These are phyloP conservation scores for Chironex yamaguchii DNA, from an alignment of 30 jellyfish, hydroid and myxozoan genomes.

Conservation along the genomic window DNA sequence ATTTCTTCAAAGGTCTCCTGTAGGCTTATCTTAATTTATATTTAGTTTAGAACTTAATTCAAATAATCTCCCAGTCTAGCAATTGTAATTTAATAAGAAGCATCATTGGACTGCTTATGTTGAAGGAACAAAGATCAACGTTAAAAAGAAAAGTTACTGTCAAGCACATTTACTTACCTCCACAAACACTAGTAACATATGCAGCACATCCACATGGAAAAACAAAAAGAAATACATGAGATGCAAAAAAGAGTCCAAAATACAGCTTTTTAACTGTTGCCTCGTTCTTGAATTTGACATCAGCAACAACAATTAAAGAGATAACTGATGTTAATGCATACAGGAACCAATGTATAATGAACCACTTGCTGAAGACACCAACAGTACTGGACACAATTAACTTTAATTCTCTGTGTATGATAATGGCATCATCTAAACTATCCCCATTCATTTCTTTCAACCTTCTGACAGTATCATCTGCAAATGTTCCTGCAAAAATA, in stretches of 20 bases:
- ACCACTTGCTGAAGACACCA: conserved; percentile 71
- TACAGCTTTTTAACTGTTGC: conserved; percentile 47
- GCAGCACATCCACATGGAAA: conserved; percentile 89
- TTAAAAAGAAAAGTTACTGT: no score
- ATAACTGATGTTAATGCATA: conserved; percentile 74
- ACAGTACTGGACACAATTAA: conserved; percentile 69
- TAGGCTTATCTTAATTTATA: no score
- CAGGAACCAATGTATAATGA: conserved; percentile 80
- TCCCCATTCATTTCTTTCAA: conserved; percentile 16
- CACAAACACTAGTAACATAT: conserved; percentile 76
- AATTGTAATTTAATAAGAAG: no score
- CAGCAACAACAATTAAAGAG: conserved; percentile 70
- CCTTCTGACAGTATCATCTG: conserved; percentile 67
- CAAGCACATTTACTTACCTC: no score
- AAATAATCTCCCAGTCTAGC: no score
- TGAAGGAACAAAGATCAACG: no score
- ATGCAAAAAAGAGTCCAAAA: conserved; percentile 47
- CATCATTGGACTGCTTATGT: no score
- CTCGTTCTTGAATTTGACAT: conserved; percentile 56
- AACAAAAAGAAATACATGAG: conserved; percentile 71
- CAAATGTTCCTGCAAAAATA: conserved; percentile 60
- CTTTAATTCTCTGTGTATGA: conserved; percentile 74
- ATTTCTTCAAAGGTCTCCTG: no score
- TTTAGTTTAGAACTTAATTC: no score
- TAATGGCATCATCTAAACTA: conserved; percentile 47